Conservation (phyloP, 2,797 vertebrate species). For the Cephalopachus bancanus region DNA sequence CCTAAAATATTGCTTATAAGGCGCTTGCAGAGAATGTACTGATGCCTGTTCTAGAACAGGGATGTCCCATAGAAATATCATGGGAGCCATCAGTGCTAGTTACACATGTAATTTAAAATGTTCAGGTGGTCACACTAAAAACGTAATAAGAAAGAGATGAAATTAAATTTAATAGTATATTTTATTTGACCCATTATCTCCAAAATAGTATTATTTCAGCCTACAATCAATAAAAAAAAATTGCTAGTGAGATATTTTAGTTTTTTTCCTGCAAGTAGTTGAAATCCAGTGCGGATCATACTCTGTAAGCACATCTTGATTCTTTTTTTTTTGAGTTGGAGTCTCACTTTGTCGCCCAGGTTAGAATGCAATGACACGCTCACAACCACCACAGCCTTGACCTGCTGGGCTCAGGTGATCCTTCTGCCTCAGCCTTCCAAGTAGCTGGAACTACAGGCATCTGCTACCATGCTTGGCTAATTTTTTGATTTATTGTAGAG, state of each 20-base stretch:
- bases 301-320: not conserved
- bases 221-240: not conserved
- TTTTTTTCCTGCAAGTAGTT: not conserved
- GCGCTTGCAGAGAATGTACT: not conserved
- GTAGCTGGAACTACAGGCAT: too few species aligned
- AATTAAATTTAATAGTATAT: conserved; percentile 22
- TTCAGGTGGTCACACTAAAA: conserved; percentile 9
- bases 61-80: not conserved
- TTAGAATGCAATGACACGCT: too few species aligned
- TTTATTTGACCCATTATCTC: not conserved
- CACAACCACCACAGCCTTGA: too few species aligned
- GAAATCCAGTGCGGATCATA: not conserved
- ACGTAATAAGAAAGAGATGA: not conserved
- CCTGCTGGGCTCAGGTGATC: too few species aligned
- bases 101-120: not conserved
- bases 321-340: not conserved
- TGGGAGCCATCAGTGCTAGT: not conserved
- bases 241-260: not conserved
- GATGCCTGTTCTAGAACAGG: not conserved
- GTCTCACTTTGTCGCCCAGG: too few species aligned
- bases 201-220: not conserved
- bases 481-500: too few species aligned
- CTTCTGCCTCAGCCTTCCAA: too few species aligned
- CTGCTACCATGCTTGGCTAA: too few species aligned
- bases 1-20: not conserved